phyloP scores from a whole-genome alignment of 2,888 invertebrate genomes.

The Tetrapedia diversipes region DNA sequence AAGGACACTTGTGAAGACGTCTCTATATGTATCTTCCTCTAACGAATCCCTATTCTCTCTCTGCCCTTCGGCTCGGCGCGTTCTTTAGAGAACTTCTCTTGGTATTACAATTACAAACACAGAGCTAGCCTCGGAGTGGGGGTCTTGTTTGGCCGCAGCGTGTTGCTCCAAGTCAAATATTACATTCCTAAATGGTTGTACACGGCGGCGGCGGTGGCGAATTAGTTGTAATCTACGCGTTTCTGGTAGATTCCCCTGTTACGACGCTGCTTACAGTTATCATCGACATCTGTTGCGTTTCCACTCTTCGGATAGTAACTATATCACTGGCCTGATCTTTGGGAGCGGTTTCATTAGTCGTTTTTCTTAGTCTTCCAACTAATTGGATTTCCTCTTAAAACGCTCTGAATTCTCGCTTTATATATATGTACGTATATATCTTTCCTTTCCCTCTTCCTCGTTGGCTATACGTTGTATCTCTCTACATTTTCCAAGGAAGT shows the following conservation, averaged over 20 bases:
- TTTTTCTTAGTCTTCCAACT: constrained; percentile 29
- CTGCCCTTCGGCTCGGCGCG: neutral
- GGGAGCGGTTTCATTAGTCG: constrained; percentile 45
- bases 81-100: neutral
- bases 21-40: constrained; percentile 34
- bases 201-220: neutral
- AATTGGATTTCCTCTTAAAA: constrained; percentile 17
- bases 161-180: constrained; percentile 20
- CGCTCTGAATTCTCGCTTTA: constrained; percentile 3
- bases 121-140: neutral
- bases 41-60: constrained; percentile 22
- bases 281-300: constrained; percentile 53
- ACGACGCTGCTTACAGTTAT: constrained; percentile 16
- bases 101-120: neutral
- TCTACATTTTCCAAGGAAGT: constrained; percentile 49
- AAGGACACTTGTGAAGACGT: constrained; percentile 64
- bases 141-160: neutral
- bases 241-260: constrained; percentile 23
- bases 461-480: neutral
- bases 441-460: neutral
- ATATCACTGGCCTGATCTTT: constrained; percentile 63
- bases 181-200: constrained; percentile 52
- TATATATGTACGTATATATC: neutral
- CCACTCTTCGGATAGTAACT: constrained; percentile 27
- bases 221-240: constrained; percentile 8